Evolutionary conservation across 2,113 vertebrate species (phyloP).

Genomic region (Stegostoma tigrinum): DNA sequence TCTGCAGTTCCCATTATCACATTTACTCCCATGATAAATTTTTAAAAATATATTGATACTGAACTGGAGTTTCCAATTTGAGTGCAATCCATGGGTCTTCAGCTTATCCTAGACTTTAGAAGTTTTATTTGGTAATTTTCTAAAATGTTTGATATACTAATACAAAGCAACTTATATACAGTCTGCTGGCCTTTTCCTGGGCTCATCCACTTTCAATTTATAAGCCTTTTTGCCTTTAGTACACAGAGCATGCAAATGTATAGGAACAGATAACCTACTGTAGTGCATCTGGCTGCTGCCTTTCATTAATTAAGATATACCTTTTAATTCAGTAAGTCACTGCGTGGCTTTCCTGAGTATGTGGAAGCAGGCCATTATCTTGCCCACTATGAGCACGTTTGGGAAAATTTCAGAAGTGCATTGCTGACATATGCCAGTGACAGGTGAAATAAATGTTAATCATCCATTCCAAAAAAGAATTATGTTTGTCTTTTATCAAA

Average conservation of each 20-base stretch:
- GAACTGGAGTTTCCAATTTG: too few relatives aligned
- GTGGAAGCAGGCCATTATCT: neutral
- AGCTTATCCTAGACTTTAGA: too few relatives aligned
- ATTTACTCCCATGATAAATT: neutral
- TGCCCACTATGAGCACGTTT: neutral
- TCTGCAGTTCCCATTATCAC: neutral
- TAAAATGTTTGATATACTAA: neutral
- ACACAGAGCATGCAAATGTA: neutral
- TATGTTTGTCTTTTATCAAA: neutral
- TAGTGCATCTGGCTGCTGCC: too few relatives aligned
- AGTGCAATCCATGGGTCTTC: too few relatives aligned
- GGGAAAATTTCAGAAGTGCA: neutral
- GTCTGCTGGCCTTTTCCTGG: neutral
- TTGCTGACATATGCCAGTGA: neutral
- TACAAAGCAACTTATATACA: neutral
- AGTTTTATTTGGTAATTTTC: neutral
- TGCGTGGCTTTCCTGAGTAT: neutral
- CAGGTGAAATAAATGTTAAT: neutral
- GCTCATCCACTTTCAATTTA: neutral
- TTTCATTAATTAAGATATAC: too few relatives aligned
- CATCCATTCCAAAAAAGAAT: neutral
- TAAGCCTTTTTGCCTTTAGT: neutral
- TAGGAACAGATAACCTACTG: neutral
- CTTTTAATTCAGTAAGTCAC: neutral
- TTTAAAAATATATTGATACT: too few relatives aligned